Percentiles rank a stretch among this genome's conserved stretches.
Conservation (phyloP, 2,113 vertebrate genomes). For the Clarias gariepinus region DNA sequence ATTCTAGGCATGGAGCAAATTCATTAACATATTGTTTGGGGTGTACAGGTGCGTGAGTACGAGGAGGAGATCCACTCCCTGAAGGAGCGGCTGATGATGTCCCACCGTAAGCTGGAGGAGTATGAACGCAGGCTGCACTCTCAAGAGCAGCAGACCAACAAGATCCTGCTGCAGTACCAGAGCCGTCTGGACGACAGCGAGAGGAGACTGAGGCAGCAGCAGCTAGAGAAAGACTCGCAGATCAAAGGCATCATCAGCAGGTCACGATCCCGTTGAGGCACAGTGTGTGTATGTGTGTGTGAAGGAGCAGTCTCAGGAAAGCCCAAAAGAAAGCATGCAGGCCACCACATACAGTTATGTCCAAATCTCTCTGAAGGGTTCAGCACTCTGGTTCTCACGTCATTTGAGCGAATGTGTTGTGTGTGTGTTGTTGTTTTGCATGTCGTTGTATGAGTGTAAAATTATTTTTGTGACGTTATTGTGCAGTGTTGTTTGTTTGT, state of each 20-base stretch:
- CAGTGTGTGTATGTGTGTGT: slow-evolving; percentile 40
- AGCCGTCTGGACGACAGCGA: slow-evolving; percentile 93
- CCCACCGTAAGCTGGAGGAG: slow-evolving; percentile 93
- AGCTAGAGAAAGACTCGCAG: slow-evolving; percentile 91
- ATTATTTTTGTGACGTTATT: neutral
- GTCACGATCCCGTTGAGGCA: slow-evolving; percentile 60
- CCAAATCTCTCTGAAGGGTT: slow-evolving; percentile 13
- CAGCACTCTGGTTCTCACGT: slow-evolving; percentile 29
- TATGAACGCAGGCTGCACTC: slow-evolving; percentile 86
- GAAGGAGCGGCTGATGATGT: slow-evolving; percentile 93
- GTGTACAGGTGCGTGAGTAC: slow-evolving; percentile 85
- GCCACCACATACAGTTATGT: slow-evolving; percentile 14
- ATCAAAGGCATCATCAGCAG: slow-evolving; percentile 98
- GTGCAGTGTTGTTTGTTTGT: neutral
- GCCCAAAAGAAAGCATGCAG: slow-evolving; percentile 44
- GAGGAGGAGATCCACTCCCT: slow-evolving; percentile 94
- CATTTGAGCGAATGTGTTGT: slow-evolving; percentile 21
- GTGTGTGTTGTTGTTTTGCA: slow-evolving; percentile 21
- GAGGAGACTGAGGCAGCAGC: slow-evolving; percentile 87
- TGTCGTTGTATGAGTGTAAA: slow-evolving; percentile 2
- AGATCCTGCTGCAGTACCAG: slow-evolving; percentile 93
- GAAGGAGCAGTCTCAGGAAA: slow-evolving; percentile 33
- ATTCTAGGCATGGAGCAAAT: neutral
- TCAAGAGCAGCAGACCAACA: slow-evolving; percentile 91
- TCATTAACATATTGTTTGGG: neutral